Evolutionary conservation across 2,888 invertebrate genomes (phyloP), one percentile per base, ranked within the genome.

Genomic region (Geotrupes spiniger): DNA sequence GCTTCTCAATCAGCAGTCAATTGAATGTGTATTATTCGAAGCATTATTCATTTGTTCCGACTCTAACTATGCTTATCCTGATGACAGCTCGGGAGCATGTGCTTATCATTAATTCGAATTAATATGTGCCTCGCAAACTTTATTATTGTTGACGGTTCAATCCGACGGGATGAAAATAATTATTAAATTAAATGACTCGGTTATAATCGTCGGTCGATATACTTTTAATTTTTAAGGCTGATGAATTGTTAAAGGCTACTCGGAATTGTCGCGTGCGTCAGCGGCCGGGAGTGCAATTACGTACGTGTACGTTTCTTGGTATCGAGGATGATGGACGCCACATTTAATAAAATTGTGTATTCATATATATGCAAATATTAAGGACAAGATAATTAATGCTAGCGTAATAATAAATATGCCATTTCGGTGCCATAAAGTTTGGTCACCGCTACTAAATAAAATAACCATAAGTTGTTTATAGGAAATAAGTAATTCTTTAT

Each of bases 141-240:
- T 21, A 16, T 17, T 27, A 14, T 40, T 44, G 27, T 33, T 16
- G 37, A 15, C 27, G 44, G 15, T 26, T 27, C 27, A 36, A 25
- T 21, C 33, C 27, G 46, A 3, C 33, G 16, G 21, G 46, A 41
- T 36, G 41, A 46, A 41, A 46, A 46, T 46, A 41, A 46, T 46
- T 46, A 46, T 46, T 46, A 46, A 46, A 41, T 41, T 27, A 46
- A 46, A 41, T 46, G 46, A 46, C 46, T 46, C 40, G 41, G 46
- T 40, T 43, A 33, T 12, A 33, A 11, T 33, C 33, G 14, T n/a
- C 4, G 14, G 33, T 33, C 40, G 40, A 40, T 21, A 40, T 40
- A 40, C 8, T 14, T 33, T 33, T 33, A 33, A 33, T 33, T 33
- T 33, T 14, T 33, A 9, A 33, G 1, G 2, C 33, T 33, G 33